These are phyloP conservation scores for Zophobas atratus DNA, from an alignment of 1,140 invertebrate genomes.

Conservation along the genomic window DNA sequence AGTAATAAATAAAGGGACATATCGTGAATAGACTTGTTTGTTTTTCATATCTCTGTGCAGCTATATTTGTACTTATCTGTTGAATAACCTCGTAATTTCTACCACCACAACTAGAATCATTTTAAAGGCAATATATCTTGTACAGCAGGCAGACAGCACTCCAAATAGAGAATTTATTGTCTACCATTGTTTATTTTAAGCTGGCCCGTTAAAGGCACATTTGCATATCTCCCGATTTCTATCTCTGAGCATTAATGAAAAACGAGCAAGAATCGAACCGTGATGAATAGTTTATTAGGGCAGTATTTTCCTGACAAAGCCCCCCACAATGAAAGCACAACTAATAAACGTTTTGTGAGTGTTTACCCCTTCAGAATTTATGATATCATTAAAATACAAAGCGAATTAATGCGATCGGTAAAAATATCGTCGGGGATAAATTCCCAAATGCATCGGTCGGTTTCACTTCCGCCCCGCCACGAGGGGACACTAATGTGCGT, in stretches of 20 bases:
- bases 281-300: slow-evolving; percentile 17
- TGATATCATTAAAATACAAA: slow-evolving; percentile 22
- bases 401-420: slow-evolving; percentile 38
- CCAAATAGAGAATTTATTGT: slow-evolving; percentile 1
- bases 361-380: slow-evolving; percentile 9
- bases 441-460: slow-evolving; percentile 40
- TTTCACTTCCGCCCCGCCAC: slow-evolving; percentile 26
- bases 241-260: slow-evolving; percentile 8
- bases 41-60: too few species aligned
- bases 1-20: too few species aligned
- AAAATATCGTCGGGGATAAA: slow-evolving; percentile 26
- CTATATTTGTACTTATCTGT: too few species aligned
- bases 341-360: slow-evolving; percentile 28
- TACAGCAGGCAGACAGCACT: background rate
- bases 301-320: slow-evolving; percentile 3
- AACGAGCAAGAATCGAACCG: background rate
- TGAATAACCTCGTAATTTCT: too few species aligned
- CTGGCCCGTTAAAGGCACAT: slow-evolving; percentile 6
- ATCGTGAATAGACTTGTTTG: too few species aligned
- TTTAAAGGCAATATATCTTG: slow-evolving; percentile 3
- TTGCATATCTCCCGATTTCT: slow-evolving; percentile 6
- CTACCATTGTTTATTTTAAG: slow-evolving; percentile 4
- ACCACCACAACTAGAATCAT: background rate
- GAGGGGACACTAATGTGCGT: slow-evolving; percentile 35
- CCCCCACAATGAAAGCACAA: slow-evolving; percentile 12